Evolutionary conservation across 1,140 invertebrate species (phyloP).

Genomic region (Penaeus chinensis): DNA sequence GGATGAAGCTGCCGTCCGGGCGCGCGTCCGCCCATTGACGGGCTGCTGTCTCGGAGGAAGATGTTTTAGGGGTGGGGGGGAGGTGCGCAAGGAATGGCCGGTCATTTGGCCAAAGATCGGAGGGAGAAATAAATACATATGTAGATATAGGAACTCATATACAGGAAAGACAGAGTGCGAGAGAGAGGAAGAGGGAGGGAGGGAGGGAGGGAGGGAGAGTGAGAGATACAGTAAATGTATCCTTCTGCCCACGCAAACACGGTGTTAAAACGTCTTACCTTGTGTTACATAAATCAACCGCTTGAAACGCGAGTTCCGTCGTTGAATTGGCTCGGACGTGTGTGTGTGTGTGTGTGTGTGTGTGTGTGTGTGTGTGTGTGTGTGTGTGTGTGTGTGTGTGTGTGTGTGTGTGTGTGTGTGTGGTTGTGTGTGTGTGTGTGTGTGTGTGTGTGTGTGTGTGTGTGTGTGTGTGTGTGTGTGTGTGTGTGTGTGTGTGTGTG

Average conservation of each 20-base stretch:
- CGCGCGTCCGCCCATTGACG: no score
- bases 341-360: constrained; percentile 30
- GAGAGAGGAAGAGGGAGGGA: constrained; percentile 16
- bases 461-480: no score
- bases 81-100: background rate
- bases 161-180: background rate
- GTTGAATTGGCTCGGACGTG: background rate
- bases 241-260: no score
- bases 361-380: constrained; percentile 51
- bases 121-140: constrained; percentile 12
- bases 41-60: no score
- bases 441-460: background rate
- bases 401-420: constrained; percentile 13
- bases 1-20: no score
- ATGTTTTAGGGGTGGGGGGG: background rate
- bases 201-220: background rate
- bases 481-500: no score
- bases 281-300: no score
- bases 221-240: background rate
- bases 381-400: constrained; percentile 46
- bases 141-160: background rate
- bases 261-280: no score
- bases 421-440: constrained; percentile 29
- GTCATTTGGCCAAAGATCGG: background rate
- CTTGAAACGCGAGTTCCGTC: no score